These are phyloP conservation scores for Drosophila fungiperda DNA, from an alignment of 2,888 invertebrate species.

Conservation along the genomic window DNA sequence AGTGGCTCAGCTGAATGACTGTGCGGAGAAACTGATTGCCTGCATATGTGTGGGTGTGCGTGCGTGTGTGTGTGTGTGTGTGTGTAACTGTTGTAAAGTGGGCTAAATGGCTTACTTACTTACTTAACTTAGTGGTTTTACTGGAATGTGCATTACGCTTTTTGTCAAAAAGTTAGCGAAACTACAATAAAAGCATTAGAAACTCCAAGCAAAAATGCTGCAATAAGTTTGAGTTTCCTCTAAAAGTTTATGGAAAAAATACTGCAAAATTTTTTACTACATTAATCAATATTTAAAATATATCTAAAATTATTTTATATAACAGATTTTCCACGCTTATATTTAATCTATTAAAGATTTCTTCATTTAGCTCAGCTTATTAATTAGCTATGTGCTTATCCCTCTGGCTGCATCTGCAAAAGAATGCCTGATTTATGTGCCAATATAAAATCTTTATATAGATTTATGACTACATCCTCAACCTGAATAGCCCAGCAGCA, in stretches of 20 bases:
- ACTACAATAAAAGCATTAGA: conserved; percentile 25
- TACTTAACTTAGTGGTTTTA: conserved; percentile 28
- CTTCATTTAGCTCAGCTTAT: background rate
- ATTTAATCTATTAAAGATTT: background rate
- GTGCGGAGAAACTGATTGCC: background rate
- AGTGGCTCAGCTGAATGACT: conserved; percentile 25
- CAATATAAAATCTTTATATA: conserved; percentile 7
- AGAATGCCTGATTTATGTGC: conserved; percentile 41
- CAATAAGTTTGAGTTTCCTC: conserved; percentile 5
- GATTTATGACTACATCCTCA: background rate
- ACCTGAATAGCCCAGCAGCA: background rate
- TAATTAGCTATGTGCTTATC: conserved; percentile 17
- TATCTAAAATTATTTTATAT: background rate
- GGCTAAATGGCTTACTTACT: conserved; percentile 41
- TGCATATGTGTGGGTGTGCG: background rate
- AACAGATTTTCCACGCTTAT: background rate
- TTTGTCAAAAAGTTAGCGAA: conserved; percentile 40
- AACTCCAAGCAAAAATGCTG: background rate
- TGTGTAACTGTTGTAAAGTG: conserved; percentile 33
- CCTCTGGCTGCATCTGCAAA: background rate
- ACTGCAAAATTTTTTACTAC: background rate
- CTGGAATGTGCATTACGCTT: conserved; percentile 32
- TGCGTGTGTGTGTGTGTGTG: conserved; percentile 1
- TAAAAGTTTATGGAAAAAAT: background rate
- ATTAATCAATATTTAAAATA: background rate